Conservation (phyloP, 2,113 vertebrate species). For the Scophthalmus maximus region DNA sequence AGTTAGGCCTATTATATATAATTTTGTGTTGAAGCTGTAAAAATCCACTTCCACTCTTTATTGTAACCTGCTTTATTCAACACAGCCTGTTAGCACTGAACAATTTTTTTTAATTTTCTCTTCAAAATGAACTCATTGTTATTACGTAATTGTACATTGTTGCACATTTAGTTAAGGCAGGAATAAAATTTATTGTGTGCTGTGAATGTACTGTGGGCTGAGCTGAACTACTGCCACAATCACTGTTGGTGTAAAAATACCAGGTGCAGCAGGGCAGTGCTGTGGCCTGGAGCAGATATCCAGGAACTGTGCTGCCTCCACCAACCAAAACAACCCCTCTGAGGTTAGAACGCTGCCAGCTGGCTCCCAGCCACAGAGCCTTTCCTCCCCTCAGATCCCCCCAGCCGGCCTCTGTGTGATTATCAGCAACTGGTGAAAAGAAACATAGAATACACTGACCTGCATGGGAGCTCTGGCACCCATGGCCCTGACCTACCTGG, state of each 20-base stretch:
- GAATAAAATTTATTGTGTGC: neutral
- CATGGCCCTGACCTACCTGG: constrained; percentile 24
- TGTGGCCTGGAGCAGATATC: constrained; percentile 38
- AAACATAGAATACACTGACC: constrained; percentile 18
- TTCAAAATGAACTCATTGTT: neutral
- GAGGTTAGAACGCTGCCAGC: constrained; percentile 61
- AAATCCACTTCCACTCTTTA: neutral
- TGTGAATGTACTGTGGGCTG: constrained; percentile 12
- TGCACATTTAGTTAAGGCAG: neutral
- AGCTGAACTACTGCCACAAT: constrained; percentile 36
- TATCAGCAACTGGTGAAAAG: constrained; percentile 42
- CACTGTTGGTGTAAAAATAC: constrained; percentile 62
- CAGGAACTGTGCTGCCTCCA: constrained; percentile 45
- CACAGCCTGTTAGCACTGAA: neutral
- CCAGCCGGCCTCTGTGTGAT: constrained; percentile 44
- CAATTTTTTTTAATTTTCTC: neutral
- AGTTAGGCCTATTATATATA: neutral
- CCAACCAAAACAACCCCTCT: constrained; percentile 60
- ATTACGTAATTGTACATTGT: constrained; percentile 6
- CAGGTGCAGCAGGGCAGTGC: constrained; percentile 55
- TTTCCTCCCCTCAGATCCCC: constrained; percentile 38
- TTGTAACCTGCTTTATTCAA: neutral
- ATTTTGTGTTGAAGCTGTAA: neutral
- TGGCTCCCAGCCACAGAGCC: constrained; percentile 52
- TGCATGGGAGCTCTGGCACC: constrained; percentile 19